Conservation (phyloP, 1,140 invertebrate species). For the Drepana arcuata region DNA sequence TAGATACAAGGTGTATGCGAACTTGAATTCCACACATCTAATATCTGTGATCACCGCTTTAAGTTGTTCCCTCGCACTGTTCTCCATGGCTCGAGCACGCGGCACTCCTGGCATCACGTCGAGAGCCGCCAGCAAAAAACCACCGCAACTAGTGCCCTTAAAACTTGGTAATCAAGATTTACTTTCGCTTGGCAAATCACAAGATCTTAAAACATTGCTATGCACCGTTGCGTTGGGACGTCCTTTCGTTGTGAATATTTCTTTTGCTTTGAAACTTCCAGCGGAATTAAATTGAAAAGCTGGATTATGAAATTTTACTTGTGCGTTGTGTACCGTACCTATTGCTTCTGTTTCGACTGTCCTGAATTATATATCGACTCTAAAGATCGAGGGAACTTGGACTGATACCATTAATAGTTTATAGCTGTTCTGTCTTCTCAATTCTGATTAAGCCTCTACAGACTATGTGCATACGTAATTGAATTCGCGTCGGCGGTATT, state of each 20-base stretch:
- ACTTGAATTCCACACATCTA: no score
- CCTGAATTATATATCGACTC: not conserved
- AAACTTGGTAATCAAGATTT: conserved; percentile 53
- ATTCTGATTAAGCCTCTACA: no score
- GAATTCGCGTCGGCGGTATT: no score
- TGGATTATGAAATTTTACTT: conserved; percentile 50
- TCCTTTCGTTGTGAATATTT: conserved; percentile 34
- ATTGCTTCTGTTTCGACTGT: not conserved
- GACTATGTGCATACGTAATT: no score
- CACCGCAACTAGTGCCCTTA: conserved; percentile 51
- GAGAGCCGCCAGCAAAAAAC: conserved; percentile 36
- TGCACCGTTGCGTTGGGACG: conserved; percentile 42
- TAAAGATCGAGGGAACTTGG: no score
- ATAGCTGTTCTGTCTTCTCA: no score
- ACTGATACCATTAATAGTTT: no score
- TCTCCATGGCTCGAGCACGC: conserved; percentile 32
- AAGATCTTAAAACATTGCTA: conserved; percentile 31
- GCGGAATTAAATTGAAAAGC: conserved; percentile 52
- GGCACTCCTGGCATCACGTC: conserved; percentile 29
- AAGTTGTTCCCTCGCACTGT: conserved; percentile 16
- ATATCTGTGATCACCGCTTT: no score
- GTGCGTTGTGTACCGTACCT: conserved; percentile 8
- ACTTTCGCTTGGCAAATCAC: conserved; percentile 53
- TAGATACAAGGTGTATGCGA: not conserved
- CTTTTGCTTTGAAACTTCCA: conserved; percentile 47